A percentile compares a stretch with the other conserved stretches of the same genome.
Evolutionary conservation across 1,140 invertebrate species (phyloP).

Genomic region (Capitella teleta): DNA sequence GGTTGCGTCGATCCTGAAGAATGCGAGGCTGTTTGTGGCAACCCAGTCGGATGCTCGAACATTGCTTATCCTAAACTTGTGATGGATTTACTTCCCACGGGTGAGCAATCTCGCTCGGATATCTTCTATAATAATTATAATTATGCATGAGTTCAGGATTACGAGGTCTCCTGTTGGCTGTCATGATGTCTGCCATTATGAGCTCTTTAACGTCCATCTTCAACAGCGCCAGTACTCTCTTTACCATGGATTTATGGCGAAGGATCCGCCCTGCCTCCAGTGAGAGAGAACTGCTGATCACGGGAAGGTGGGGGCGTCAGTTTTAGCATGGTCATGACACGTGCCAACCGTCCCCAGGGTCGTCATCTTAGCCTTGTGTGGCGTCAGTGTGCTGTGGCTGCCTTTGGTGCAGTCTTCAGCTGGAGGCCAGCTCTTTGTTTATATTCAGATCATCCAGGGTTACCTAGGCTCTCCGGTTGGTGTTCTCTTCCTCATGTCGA

Average conservation of each 20-base stretch:
- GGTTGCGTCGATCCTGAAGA: conserved; percentile 31
- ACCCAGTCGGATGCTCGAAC: conserved; percentile 25
- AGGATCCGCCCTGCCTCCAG: conserved; percentile 39
- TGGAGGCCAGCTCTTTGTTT: conserved; percentile 48
- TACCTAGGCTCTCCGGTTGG: conserved; percentile 49
- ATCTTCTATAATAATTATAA: too few relatives aligned
- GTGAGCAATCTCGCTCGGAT: conserved; percentile 15
- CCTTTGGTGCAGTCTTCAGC: conserved; percentile 47
- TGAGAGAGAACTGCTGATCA: conserved; percentile 44
- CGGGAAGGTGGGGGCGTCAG: conserved; percentile 45
- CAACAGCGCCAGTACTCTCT: conserved; percentile 48
- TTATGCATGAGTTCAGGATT: too few relatives aligned
- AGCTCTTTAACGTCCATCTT: conserved; percentile 49
- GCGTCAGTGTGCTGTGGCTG: conserved; percentile 47
- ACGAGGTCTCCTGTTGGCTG: conserved; percentile 46
- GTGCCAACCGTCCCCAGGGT: conserved; percentile 20
- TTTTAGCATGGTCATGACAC: background rate
- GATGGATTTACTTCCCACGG: conserved; percentile 23
- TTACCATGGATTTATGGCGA: conserved; percentile 49
- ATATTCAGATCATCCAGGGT: conserved; percentile 48
- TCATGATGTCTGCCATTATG: conserved; percentile 50
- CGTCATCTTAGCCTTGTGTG: conserved; percentile 45
- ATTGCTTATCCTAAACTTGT: conserved; percentile 31
- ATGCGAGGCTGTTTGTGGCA: conserved; percentile 24
- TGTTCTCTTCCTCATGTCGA: conserved; percentile 46